A percentile compares a stretch with the other conserved stretches of the same genome.
Evolutionary conservation across 2,888 invertebrate species (phyloP).

Genomic region (Palloptera scutellata): DNA sequence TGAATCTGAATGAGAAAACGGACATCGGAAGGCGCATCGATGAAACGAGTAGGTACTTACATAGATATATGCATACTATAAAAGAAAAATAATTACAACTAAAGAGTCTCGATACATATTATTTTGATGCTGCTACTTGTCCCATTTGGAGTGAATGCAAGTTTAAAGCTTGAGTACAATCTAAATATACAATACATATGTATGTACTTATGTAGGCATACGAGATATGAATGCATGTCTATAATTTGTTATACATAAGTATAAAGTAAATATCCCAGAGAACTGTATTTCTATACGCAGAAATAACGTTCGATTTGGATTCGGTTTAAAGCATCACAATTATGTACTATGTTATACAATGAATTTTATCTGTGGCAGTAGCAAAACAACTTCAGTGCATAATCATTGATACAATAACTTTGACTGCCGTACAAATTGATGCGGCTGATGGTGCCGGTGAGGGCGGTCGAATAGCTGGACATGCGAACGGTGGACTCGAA

Average conservation of each 20-base stretch:
- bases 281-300: neutral
- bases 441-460: constrained; percentile 76
- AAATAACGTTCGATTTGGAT: neutral
- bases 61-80: neutral
- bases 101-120: neutral
- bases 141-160: no score
- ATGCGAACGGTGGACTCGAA: constrained; percentile 82
- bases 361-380: constrained; percentile 68
- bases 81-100: neutral
- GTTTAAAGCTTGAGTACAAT: no score
- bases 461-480: constrained; percentile 53
- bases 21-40: no score
- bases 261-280: no score
- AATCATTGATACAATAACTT: constrained; percentile 79
- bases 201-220: no score
- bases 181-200: no score
- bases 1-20: no score
- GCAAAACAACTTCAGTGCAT: constrained; percentile 79
- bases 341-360: constrained; percentile 58
- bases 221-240: no score
- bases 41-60: no score
- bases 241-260: no score
- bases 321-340: constrained; percentile 46
- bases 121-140: neutral
- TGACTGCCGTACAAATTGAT: constrained; percentile 83